phyloP scores from a whole-genome alignment of 2,113 vertebrate genomes.

The Polypterus bichir region DNA sequence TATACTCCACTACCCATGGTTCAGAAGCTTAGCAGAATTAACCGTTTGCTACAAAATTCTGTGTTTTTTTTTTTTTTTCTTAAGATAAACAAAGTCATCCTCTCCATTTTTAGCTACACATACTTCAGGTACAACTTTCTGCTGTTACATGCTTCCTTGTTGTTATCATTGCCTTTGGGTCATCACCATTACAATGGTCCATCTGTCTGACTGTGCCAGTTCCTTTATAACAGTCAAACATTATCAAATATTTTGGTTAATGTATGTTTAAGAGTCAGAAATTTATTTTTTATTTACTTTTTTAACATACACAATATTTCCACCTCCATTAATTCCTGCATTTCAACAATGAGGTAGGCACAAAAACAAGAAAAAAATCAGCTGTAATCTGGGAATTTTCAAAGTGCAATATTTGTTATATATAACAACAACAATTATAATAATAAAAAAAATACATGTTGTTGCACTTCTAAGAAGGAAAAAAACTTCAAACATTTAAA shows the following conservation, averaged over 20 bases:
- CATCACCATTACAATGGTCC: conserved; percentile 9
- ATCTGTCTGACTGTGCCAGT: conserved; percentile 23
- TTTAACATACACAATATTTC: conserved; percentile 42
- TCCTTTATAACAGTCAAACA: conserved; percentile 37
- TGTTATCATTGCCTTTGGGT: conserved; percentile 17
- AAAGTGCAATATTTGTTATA: conserved; percentile 40
- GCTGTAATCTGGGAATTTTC: conserved; percentile 40
- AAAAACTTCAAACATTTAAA: conserved; percentile 56
- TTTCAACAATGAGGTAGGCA: conserved; percentile 74
- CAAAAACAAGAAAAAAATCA: conserved; percentile 39
- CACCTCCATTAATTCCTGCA: conserved; percentile 64
- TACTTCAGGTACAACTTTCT: conserved; percentile 13
- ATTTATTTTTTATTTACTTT: conserved; percentile 45
- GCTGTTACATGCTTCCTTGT: conserved; percentile 8
- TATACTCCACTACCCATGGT: conserved; percentile 45
- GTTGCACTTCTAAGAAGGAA: conserved; percentile 54
- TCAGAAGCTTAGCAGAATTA: conserved; percentile 42
- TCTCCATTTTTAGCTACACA: not conserved
- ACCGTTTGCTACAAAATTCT: conserved; percentile 44
- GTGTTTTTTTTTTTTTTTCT: conserved; percentile 14
- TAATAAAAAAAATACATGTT: conserved; percentile 31
- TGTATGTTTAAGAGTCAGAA: conserved; percentile 52
- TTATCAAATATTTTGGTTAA: conserved; percentile 49
- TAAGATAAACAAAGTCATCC: not conserved
- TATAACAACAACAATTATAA: not conserved